These are phyloP conservation scores for Philotrypesis tridentata DNA, from an alignment of 1,140 invertebrate genomes.

Conservation along the genomic window DNA sequence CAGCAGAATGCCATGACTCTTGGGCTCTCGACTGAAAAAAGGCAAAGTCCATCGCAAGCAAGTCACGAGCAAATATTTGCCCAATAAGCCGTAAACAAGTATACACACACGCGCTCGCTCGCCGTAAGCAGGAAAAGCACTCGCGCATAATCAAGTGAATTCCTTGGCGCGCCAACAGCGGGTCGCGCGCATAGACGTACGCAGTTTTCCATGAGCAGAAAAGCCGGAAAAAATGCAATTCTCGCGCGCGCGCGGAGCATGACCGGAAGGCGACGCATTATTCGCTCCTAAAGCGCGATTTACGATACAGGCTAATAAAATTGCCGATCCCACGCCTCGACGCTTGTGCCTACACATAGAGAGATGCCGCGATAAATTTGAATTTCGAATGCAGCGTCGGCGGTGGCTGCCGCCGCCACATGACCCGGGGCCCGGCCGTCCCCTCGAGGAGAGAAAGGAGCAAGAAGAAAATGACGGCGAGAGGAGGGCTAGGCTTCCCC, in stretches of 20 bases:
- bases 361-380: conserved; percentile 29
- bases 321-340: not conserved
- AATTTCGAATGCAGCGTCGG: conserved; percentile 33
- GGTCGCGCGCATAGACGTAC: too few species aligned
- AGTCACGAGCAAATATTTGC: not conserved
- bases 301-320: conserved; percentile 24
- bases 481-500: conserved; percentile 2
- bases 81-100: not conserved
- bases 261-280: not conserved
- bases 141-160: conserved; percentile 1
- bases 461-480: conserved; percentile 31
- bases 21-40: too few species aligned
- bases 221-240: not conserved
- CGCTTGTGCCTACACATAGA: not conserved
- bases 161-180: not conserved
- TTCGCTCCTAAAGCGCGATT: not conserved
- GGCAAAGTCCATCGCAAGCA: too few species aligned
- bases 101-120: not conserved
- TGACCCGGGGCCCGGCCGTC: not conserved
- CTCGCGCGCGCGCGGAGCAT: not conserved
- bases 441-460: conserved; percentile 27
- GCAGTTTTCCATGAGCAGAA: not conserved
- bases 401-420: too few species aligned
- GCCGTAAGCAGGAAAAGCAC: not conserved
- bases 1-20: too few species aligned